Base-by-base conservation (phyloP, 1,140 invertebrate genomes). In the Protaetia brevitarsis region DNA sequence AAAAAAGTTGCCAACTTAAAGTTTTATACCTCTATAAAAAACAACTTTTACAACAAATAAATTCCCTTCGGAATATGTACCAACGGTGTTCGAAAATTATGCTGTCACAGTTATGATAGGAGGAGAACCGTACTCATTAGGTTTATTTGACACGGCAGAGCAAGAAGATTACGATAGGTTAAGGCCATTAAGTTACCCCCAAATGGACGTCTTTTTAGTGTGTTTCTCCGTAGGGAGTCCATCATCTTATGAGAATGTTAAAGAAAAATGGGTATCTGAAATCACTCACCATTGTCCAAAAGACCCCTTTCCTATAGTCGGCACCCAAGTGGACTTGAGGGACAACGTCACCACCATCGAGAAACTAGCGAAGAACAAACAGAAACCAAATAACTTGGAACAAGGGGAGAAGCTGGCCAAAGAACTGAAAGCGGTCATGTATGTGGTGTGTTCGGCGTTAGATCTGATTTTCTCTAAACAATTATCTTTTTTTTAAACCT, bases 211-310 rank as follows among this genome's bases (percentile, higher is more conserved):
- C 62, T 99, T 99, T 83, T 89, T 99, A 67, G 95, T 99, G 56
- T 98, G 96, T 83, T 99, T 98, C 82, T 98, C 96, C 72, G 93
- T 99, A 68, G 96, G 99, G 26, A 97, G 95, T 67, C 97, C 97
- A 64, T 97, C 96, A 68, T 99, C 96, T 19, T 99, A 97, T 87
- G 97, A 99, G 86, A 99, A 99, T 84, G 96, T 99, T 56, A 97
- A 95, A 87, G 96, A 99, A 89, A 99, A 99, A 88, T 97, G 82
- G 76, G 70, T 69, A n/a, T n/a, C 8, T 51, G 41, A 51, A 86
- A 99, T 99, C 77, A 96, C 95, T 73, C 97, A 99, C 85, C 97
- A 99, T 82, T 99, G 97, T 85, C 94, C 97, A 80, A 98, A 97
- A 80, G 99, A 97, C 60, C 97, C 97, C 66, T 99, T 99, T 80